phyloP scores from a whole-genome alignment of 2,113 vertebrate genomes.

The Odontophorus gujanensis region DNA sequence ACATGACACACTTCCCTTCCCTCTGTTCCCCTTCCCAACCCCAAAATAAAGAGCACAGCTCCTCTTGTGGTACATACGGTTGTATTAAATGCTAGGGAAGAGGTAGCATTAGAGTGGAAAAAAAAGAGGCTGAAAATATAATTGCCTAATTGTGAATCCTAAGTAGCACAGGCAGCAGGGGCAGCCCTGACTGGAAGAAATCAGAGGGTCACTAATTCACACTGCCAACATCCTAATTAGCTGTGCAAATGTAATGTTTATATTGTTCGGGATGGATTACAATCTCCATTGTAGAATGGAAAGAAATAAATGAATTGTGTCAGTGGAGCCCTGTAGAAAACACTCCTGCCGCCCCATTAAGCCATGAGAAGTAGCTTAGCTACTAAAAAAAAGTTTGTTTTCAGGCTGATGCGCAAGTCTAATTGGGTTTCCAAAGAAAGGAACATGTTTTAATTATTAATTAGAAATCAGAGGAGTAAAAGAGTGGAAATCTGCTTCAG shows the following conservation, averaged over 20 bases:
- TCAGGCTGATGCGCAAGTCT: constrained; percentile 59
- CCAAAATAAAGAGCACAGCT: background rate
- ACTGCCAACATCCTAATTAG: constrained; percentile 67
- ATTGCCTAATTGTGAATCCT: constrained; percentile 50
- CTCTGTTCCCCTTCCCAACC: background rate
- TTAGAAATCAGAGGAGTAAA: constrained; percentile 73
- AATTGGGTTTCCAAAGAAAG: constrained; percentile 73
- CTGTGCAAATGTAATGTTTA: constrained; percentile 67
- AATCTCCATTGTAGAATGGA: constrained; percentile 51
- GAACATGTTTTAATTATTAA: constrained; percentile 74
- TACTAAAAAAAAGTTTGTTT: constrained; percentile 74
- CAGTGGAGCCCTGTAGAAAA: constrained; percentile 52
- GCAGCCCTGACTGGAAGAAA: constrained; percentile 49
- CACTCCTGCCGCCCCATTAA: constrained; percentile 58
- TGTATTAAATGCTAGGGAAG: background rate
- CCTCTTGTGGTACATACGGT: background rate
- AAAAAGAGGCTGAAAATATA: constrained; percentile 24
- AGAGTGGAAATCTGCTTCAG: constrained; percentile 61
- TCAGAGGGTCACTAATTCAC: constrained; percentile 64
- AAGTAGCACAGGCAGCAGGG: constrained; percentile 38
- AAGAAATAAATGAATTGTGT: constrained; percentile 61
- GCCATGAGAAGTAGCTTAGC: constrained; percentile 63
- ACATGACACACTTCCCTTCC: background rate
- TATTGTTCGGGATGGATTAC: constrained; percentile 62
- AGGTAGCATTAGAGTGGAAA: background rate